A percentile compares a stretch with the other conserved stretches of the same genome.
Evolutionary conservation across 1,140 invertebrate species (phyloP).

Genomic region (Pentalonia nigronervosa): DNA sequence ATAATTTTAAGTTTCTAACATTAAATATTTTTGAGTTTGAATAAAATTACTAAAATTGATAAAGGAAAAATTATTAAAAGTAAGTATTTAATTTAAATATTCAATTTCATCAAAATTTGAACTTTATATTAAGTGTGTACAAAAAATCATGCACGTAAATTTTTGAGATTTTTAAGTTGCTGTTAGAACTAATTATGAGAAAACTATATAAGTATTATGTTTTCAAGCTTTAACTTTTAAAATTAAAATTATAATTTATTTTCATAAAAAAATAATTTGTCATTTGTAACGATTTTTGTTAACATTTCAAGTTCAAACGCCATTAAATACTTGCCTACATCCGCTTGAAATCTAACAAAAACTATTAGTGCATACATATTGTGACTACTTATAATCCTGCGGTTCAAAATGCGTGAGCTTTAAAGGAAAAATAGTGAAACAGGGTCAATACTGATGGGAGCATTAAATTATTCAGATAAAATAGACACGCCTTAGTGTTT

Average conservation of each 20-base stretch:
- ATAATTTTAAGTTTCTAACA: no score
- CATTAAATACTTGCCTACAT: not conserved
- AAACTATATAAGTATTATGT: not conserved
- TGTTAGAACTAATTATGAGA: no score
- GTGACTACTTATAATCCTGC: not conserved
- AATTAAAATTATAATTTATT: not conserved
- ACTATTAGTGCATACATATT: not conserved
- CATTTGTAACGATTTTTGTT: no score
- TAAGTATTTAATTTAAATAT: not conserved
- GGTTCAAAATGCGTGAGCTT: not conserved
- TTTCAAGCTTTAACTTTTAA: not conserved
- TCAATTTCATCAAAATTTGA: not conserved
- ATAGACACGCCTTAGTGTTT: not conserved
- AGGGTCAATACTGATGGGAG: not conserved
- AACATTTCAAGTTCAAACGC: no score
- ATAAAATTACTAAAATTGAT: not conserved
- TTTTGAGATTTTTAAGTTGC: not conserved
- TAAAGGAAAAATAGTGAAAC: not conserved
- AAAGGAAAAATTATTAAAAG: not conserved
- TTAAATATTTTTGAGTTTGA: not conserved
- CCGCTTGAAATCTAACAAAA: not conserved
- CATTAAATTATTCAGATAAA: not conserved
- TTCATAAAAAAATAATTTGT: not conserved
- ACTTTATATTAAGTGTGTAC: not conserved
- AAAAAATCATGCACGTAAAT: not conserved